Percentiles rank a stretch among this genome's conserved stretches.
phyloP scores from a whole-genome alignment of 2,113 vertebrate genomes.

The Forbesichthys agassizii region DNA sequence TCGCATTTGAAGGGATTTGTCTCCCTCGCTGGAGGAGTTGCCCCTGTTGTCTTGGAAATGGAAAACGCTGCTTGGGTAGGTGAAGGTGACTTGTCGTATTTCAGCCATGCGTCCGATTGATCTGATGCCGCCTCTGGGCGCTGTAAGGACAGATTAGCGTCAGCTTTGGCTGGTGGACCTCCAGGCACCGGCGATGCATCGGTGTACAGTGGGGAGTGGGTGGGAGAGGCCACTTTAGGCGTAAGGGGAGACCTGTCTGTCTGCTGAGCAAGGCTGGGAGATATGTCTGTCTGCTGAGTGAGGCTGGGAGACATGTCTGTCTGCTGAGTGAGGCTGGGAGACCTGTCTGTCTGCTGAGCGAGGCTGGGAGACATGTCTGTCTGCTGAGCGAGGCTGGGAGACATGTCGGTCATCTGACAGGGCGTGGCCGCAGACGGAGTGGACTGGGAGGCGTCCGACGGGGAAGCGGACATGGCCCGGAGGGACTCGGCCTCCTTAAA shows the following conservation, averaged over 20 bases:
- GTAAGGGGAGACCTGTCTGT: slow-evolving; percentile 66
- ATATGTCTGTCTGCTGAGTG: slow-evolving; percentile 52
- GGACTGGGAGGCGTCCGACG: slow-evolving; percentile 91
- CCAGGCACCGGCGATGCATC: slow-evolving; percentile 66
- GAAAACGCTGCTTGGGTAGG: slow-evolving; percentile 48
- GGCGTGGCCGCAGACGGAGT: slow-evolving; percentile 91
- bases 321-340: slow-evolving; percentile 20
- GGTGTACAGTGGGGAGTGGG: slow-evolving; percentile 81
- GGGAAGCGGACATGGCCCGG: slow-evolving; percentile 84
- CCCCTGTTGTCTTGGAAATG: slow-evolving; percentile 40
- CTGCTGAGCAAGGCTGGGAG: slow-evolving; percentile 42
- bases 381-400: slow-evolving; percentile 22
- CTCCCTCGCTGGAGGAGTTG: slow-evolving; percentile 53
- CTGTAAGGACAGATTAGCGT: slow-evolving; percentile 43
- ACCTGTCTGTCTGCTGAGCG: slow-evolving; percentile 35
- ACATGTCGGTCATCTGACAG: slow-evolving; percentile 79
- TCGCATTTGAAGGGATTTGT: slow-evolving; percentile 75
- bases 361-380: slow-evolving; percentile 51
- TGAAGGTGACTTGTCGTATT: slow-evolving; percentile 51
- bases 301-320: slow-evolving; percentile 53
- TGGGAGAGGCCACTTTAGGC: slow-evolving; percentile 80
- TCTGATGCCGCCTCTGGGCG: slow-evolving; percentile 22
- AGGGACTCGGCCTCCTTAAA: slow-evolving; percentile 84
- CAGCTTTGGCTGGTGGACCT: slow-evolving; percentile 38
- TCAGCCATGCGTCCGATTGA: slow-evolving; percentile 42